phyloP scores from a whole-genome alignment of 2,797 vertebrate genomes.

The Pogonophryne albipinna region DNA sequence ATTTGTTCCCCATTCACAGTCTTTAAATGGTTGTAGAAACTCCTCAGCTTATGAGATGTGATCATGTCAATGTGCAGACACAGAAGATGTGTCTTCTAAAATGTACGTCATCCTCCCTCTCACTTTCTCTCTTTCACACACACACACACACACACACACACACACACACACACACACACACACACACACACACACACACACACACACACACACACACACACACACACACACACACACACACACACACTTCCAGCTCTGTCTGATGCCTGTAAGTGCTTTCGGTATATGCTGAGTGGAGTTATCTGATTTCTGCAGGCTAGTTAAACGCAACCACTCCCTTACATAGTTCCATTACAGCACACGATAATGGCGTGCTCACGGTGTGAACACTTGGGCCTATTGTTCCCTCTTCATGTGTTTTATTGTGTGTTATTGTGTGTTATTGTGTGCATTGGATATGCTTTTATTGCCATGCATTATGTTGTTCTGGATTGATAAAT shows the following conservation, averaged over 20 bases:
- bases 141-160: too few relatives aligned
- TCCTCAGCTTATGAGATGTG: conserved; percentile 31
- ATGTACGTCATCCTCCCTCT: conserved; percentile 29
- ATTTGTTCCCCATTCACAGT: conserved; percentile 27
- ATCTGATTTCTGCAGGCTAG: conserved; percentile 75
- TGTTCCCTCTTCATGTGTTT: conserved; percentile 4
- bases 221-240: background rate
- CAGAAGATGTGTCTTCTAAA: conserved; percentile 45
- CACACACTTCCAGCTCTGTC: conserved; percentile 35
- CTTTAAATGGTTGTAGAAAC: conserved; percentile 28
- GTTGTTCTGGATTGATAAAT: conserved; percentile 41
- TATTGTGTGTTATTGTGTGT: conserved; percentile 20
- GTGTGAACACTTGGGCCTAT: conserved; percentile 14
- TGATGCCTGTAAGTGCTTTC: conserved; percentile 61
- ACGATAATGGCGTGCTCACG: conserved; percentile 44
- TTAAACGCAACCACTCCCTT: conserved; percentile 65
- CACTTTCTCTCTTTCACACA: background rate
- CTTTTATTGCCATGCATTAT: background rate
- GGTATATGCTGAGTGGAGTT: conserved; percentile 75
- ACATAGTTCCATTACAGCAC: conserved; percentile 56
- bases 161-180: background rate
- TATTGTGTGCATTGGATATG: conserved; percentile 21
- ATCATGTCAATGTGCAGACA: conserved; percentile 48
- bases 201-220: background rate
- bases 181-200: background rate